Evolutionary conservation across 2,113 vertebrate species (phyloP).

Genomic region (Phrynocephalus versicolor): DNA sequence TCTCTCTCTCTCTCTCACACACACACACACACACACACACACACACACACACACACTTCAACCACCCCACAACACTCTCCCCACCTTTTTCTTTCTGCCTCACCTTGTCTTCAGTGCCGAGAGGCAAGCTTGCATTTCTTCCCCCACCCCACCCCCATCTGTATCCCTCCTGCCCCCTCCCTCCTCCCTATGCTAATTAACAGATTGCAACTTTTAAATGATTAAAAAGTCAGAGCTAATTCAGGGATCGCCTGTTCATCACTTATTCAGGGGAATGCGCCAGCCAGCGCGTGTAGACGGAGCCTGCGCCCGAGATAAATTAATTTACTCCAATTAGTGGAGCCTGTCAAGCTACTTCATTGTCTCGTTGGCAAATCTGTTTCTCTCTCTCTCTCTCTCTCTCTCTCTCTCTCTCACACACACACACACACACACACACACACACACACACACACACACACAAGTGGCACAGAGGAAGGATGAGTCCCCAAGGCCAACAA

Average conservation of each 20-base stretch:
- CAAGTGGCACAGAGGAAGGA: no score
- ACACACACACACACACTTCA: no score
- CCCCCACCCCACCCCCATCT: conserved; percentile 41
- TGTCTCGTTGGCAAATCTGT: conserved; percentile 52
- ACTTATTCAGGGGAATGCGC: conserved; percentile 75
- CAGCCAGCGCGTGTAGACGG: conserved; percentile 58
- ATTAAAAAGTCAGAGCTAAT: conserved; percentile 80
- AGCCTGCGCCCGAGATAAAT: conserved; percentile 78
- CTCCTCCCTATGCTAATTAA: conserved; percentile 80
- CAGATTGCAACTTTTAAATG: conserved; percentile 82
- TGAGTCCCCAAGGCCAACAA: no score
- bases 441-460: no score
- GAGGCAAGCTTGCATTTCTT: background rate
- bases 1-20: background rate
- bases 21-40: no score
- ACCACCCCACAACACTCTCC: background rate
- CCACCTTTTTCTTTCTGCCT: background rate
- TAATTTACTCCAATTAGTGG: conserved; percentile 82
- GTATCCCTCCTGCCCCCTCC: conserved; percentile 71
- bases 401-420: no score
- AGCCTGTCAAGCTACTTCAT: conserved; percentile 76
- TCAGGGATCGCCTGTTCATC: conserved; percentile 74
- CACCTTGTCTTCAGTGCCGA: background rate
- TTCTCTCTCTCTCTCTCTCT: background rate
- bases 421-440: no score